Evolutionary conservation across 1,140 invertebrate genomes (phyloP).

Genomic region (Drosophila pachea): DNA sequence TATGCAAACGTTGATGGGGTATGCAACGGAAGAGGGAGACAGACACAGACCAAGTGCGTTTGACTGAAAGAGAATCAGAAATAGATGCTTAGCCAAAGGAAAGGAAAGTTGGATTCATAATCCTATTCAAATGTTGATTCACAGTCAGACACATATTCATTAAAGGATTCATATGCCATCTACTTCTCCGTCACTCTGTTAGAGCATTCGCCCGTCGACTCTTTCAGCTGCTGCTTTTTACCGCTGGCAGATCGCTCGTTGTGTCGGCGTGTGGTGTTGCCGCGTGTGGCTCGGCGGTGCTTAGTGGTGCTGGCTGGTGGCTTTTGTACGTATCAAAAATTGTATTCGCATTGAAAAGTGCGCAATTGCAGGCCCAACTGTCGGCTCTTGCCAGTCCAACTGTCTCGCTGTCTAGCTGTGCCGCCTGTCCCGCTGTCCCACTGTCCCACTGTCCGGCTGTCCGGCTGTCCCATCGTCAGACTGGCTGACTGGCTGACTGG

Average conservation of each 20-base stretch:
- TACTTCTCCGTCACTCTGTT: too few species aligned
- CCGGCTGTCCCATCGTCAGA: conserved; percentile 10
- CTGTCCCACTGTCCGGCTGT: conserved; percentile 16
- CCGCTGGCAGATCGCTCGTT: conserved; percentile 11
- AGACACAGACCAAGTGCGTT: too few species aligned
- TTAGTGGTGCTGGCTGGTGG: not conserved
- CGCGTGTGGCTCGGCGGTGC: conserved; percentile 1
- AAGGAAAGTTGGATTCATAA: too few species aligned
- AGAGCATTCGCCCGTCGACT: not conserved
- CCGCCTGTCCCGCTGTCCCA: conserved; percentile 34
- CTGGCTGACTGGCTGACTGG: conserved; percentile 27
- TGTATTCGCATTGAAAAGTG: conserved; percentile 59
- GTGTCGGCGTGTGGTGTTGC: conserved; percentile 37
- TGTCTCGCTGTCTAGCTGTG: conserved; percentile 34
- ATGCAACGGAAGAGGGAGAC: not conserved
- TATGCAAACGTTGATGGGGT: not conserved
- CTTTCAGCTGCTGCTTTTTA: not conserved
- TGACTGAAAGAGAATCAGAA: too few species aligned
- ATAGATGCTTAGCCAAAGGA: not conserved
- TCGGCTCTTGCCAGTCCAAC: conserved; percentile 57
- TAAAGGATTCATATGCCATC: too few species aligned
- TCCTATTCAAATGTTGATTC: not conserved
- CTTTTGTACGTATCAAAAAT: conserved; percentile 31
- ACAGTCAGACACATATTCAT: not conserved
- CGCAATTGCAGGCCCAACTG: conserved; percentile 70